Evolutionary conservation across 2,113 vertebrate species (phyloP).

Genomic region (rat (Rattus norvegicus)): DNA sequence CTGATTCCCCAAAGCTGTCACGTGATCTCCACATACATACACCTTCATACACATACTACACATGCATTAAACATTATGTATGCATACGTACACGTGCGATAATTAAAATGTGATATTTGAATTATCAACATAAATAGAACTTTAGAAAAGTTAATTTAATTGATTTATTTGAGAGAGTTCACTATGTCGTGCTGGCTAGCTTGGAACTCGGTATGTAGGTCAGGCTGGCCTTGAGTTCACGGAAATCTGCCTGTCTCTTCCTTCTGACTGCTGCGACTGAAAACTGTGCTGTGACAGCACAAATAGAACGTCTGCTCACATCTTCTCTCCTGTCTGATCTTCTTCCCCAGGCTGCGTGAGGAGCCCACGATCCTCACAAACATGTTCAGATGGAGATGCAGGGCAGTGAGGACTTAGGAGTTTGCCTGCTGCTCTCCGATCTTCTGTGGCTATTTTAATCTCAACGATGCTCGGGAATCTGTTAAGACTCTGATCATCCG

Average conservation of each 20-base stretch:
- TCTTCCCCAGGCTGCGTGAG: background rate
- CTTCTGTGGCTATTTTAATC: background rate
- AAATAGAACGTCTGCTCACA: background rate
- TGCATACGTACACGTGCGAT: background rate
- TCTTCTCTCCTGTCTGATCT: background rate
- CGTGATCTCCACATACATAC: background rate
- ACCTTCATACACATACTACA: background rate
- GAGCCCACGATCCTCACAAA: background rate
- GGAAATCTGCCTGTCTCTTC: background rate
- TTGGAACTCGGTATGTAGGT: background rate
- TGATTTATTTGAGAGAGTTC: background rate
- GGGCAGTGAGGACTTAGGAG: background rate
- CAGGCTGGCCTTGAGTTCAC: background rate
- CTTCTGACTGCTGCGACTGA: background rate
- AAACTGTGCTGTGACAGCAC: background rate
- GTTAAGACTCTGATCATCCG: background rate
- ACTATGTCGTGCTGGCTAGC: background rate
- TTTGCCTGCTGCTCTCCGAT: background rate
- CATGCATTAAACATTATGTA: background rate
- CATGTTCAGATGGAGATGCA: background rate
- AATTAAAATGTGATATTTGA: background rate
- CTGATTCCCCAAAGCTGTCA: background rate
- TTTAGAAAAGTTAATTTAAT: background rate
- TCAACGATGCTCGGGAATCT: rapidly evolving
- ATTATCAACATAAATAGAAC: background rate